Percentiles rank a stretch among this genome's conserved stretches.
Evolutionary conservation across 2,888 invertebrate genomes (phyloP).

Genomic region (Drosophila setosimentum): DNA sequence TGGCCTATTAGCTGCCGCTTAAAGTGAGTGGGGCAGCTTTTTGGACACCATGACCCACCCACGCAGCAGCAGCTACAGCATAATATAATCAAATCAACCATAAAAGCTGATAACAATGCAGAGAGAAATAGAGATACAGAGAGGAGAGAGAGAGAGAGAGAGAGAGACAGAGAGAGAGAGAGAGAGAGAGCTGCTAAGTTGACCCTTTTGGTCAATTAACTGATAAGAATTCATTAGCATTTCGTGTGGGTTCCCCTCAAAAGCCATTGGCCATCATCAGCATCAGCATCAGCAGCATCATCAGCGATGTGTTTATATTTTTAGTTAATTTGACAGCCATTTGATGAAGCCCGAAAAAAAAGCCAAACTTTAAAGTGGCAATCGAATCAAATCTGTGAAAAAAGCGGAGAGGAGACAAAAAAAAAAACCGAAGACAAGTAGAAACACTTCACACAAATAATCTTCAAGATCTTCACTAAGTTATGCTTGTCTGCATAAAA

Average conservation of each 20-base stretch:
- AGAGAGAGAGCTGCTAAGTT: constrained; percentile 1
- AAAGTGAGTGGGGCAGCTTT: constrained; percentile 56
- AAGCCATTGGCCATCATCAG: constrained; percentile 12
- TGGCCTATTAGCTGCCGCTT: constrained; percentile 76
- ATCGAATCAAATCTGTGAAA: constrained; percentile 44
- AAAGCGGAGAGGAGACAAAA: not conserved
- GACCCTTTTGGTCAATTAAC: constrained; percentile 50
- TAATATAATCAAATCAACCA: constrained; percentile 54
- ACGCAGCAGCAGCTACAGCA: constrained; percentile 36
- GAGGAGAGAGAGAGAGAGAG: not conserved
- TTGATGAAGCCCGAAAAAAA: constrained; percentile 41
- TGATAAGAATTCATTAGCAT: constrained; percentile 77
- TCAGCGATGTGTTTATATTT: constrained; percentile 37
- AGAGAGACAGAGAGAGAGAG: not conserved
- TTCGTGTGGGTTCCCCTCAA: constrained; percentile 49
- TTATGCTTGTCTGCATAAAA: not conserved
- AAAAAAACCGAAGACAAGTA: constrained; percentile 28
- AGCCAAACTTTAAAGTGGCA: constrained; percentile 45
- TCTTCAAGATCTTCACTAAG: constrained; percentile 39
- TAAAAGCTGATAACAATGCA: constrained; percentile 63
- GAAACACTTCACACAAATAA: constrained; percentile 45
- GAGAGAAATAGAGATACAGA: constrained; percentile 7
- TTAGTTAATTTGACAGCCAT: constrained; percentile 75
- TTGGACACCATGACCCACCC: constrained; percentile 55
- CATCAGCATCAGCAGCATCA: not conserved